Evolutionary conservation across 2,113 vertebrate genomes (phyloP).

Genomic region (Calyptommatus sinebrachiatus): DNA sequence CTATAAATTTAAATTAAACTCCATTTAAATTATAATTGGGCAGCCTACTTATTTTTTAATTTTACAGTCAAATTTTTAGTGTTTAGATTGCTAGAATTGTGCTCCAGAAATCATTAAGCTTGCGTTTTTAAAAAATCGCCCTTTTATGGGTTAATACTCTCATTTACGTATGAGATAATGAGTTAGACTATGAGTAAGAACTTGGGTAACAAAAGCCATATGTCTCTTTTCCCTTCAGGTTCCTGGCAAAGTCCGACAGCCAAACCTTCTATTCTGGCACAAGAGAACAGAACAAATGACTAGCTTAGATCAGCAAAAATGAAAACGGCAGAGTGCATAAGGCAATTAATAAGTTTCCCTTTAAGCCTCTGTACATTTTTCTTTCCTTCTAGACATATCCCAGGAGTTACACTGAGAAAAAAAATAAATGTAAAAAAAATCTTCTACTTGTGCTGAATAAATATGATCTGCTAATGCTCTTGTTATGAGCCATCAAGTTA

Average conservation of each 20-base stretch:
- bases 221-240: neutral
- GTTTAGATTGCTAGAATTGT: neutral
- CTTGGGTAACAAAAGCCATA: slow-evolving; percentile 2
- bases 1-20: neutral
- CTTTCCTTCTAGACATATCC: neutral
- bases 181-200: neutral
- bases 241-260: neutral
- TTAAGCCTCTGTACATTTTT: slow-evolving; percentile 8
- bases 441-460: neutral
- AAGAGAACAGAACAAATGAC: neutral
- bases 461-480: too few relatives aligned
- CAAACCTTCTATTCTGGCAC: neutral
- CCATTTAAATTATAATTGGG: neutral
- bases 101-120: neutral
- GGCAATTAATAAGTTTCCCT: slow-evolving; percentile 11
- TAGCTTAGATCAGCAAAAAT: slow-evolving; percentile 17
- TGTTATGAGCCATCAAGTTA: too few relatives aligned
- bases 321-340: neutral
- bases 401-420: neutral
- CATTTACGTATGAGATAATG: neutral
- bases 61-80: neutral
- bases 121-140: neutral
- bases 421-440: neutral
- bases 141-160: neutral
- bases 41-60: neutral